A percentile compares a stretch with the other conserved stretches of the same genome.
Conservation (phyloP, 2,888 invertebrate genomes). For the Horisme vitalbata region DNA sequence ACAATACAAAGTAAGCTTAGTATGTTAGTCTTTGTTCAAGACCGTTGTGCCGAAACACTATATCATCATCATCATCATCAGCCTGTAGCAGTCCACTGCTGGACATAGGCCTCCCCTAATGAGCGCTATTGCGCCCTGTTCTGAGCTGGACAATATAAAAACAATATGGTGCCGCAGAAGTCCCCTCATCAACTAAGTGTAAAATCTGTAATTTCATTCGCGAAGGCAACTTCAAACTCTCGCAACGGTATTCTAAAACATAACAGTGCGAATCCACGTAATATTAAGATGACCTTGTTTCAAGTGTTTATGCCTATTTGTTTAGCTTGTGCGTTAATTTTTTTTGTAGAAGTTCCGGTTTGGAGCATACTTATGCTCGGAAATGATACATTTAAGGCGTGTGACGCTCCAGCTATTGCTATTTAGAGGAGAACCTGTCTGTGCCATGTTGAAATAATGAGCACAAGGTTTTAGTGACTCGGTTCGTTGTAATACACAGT, state of each 20-base stretch:
- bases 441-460: conserved; percentile 8
- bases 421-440: conserved; percentile 14
- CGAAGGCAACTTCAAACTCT: no score
- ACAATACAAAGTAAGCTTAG: background rate
- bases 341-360: conserved; percentile 4
- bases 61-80: no score
- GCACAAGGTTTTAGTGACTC: conserved; percentile 16
- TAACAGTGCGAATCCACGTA: no score
- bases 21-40: background rate
- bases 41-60: background rate
- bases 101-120: no score
- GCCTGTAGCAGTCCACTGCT: no score
- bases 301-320: no score
- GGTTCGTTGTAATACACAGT: conserved; percentile 1
- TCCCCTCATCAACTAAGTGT: no score
- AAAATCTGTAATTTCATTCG: no score
- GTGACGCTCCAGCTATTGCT: conserved; percentile 7
- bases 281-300: no score
- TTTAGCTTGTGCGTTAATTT: background rate
- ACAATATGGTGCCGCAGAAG: background rate
- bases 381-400: conserved; percentile 6
- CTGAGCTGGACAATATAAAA: no score
- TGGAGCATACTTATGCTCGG: conserved; percentile 6
- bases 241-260: no score
- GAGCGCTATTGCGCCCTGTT: no score